These are phyloP conservation scores for Tachyglossus aculeatus DNA, from an alignment of 2,797 vertebrate species.

Conservation along the genomic window DNA sequence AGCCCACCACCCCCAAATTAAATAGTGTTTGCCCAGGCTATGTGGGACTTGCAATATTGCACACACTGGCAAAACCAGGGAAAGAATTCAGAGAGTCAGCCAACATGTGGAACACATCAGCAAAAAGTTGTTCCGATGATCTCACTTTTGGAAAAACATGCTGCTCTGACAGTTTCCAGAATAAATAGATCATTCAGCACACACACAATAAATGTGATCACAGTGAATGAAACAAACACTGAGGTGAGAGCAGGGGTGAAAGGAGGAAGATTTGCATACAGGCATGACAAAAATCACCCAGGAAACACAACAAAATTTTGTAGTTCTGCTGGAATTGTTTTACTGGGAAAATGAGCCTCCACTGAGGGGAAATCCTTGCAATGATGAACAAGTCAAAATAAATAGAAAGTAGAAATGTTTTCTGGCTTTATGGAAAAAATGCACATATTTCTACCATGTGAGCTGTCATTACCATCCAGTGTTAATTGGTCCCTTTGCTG, in stretches of 20 bases:
- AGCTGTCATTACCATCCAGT: background rate
- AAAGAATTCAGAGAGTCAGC: conserved; percentile 28
- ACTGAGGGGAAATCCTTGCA: conserved; percentile 27
- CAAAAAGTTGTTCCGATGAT: conserved; percentile 15
- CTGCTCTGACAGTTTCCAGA: conserved; percentile 11
- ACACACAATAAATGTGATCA: background rate
- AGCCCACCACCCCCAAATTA: background rate
- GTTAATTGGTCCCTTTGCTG: background rate
- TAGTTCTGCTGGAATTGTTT: background rate
- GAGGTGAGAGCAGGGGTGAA: background rate
- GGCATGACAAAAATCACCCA: background rate
- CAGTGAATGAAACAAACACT: conserved; percentile 10
- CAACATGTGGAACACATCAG: conserved; percentile 33
- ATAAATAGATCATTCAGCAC: conserved; percentile 22
- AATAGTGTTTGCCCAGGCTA: background rate
- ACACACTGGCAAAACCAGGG: background rate
- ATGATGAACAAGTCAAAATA: background rate
- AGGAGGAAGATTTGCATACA: background rate
- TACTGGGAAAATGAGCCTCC: background rate
- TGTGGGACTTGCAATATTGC: background rate
- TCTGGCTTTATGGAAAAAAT: background rate
- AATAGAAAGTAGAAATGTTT: background rate
- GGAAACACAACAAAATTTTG: background rate
- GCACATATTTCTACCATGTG: background rate
- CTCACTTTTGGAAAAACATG: conserved; percentile 23